Evolutionary conservation across 2,888 invertebrate genomes (phyloP).

Genomic region (Drosophila bunnanda): DNA sequence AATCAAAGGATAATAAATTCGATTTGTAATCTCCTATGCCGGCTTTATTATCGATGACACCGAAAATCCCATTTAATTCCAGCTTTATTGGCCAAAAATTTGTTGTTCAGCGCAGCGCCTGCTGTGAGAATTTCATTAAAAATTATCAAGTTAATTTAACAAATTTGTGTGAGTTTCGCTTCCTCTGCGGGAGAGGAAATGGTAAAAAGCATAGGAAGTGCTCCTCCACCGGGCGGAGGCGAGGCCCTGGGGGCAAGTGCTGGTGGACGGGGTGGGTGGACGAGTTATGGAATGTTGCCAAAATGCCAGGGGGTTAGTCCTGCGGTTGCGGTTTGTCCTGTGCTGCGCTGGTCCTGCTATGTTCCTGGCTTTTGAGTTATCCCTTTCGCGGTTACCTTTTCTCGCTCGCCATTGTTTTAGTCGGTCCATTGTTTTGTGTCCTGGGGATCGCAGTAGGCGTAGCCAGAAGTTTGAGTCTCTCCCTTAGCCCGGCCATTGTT

Average conservation of each 20-base stretch:
- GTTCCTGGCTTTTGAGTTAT: conserved; percentile 39
- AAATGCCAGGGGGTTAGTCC: conserved; percentile 37
- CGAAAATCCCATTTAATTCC: conserved; percentile 16
- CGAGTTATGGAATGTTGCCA: conserved; percentile 42
- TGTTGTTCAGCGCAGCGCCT: conserved; percentile 6
- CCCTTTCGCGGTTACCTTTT: conserved; percentile 52
- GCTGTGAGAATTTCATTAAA: conserved; percentile 35
- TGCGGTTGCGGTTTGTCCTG: conserved; percentile 36
- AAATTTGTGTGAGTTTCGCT: conserved; percentile 21
- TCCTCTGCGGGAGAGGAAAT: conserved; percentile 2
- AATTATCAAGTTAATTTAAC: conserved; percentile 43
- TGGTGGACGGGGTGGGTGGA: background rate
- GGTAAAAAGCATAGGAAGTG: background rate
- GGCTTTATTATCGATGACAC: conserved; percentile 17
- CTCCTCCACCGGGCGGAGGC: background rate
- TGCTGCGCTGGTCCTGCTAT: conserved; percentile 7
- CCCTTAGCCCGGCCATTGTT: conserved; percentile 58
- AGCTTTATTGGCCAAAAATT: conserved; percentile 25
- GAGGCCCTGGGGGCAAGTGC: background rate
- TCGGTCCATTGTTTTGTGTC: conserved; percentile 51
- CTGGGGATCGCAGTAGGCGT: background rate
- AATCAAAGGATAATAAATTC: conserved; percentile 18
- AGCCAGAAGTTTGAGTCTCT: conserved; percentile 5
- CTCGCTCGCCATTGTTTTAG: conserved; percentile 50
- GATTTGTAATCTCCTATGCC: conserved; percentile 16